These are phyloP conservation scores for Meandrusa payeni DNA, from an alignment of 2,888 invertebrate species.

Conservation along the genomic window DNA sequence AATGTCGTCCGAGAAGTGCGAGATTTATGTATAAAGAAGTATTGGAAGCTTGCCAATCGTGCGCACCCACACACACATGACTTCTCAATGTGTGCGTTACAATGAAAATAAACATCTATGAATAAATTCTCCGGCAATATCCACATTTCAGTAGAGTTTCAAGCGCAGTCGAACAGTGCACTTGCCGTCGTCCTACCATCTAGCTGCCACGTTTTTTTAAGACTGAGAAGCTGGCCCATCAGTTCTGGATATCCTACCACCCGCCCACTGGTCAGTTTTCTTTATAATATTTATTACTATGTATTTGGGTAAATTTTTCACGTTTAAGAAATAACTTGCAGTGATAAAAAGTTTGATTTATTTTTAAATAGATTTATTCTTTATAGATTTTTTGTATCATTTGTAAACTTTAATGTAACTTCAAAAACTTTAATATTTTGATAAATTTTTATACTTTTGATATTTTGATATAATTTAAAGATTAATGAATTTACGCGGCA, in stretches of 20 bases:
- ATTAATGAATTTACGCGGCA: too few relatives aligned
- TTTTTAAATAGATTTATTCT: too few relatives aligned
- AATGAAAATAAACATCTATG: constrained; percentile 75
- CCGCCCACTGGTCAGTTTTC: constrained; percentile 84
- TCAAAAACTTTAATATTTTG: too few relatives aligned
- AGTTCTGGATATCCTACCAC: constrained; percentile 92
- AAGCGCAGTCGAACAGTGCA: constrained; percentile 8
- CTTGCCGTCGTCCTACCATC: background rate
- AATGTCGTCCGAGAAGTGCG: constrained; percentile 8
- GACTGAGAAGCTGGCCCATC: constrained; percentile 87
- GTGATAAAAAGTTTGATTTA: too few relatives aligned
- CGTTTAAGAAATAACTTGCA: too few relatives aligned
- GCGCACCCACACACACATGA: constrained; percentile 49
- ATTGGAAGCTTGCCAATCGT: constrained; percentile 57
- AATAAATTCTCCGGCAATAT: constrained; percentile 61
- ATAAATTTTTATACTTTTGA: too few relatives aligned
- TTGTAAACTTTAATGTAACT: too few relatives aligned
- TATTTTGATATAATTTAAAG: too few relatives aligned
- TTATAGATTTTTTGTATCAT: too few relatives aligned
- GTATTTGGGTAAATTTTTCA: too few relatives aligned
- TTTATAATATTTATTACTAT: background rate
- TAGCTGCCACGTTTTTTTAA: constrained; percentile 17
- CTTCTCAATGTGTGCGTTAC: constrained; percentile 41
- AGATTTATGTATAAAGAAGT: constrained; percentile 26
- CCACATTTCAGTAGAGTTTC: constrained; percentile 34